phyloP scores from a whole-genome alignment of 2,888 invertebrate genomes.

The Hylaea fasciaria region DNA sequence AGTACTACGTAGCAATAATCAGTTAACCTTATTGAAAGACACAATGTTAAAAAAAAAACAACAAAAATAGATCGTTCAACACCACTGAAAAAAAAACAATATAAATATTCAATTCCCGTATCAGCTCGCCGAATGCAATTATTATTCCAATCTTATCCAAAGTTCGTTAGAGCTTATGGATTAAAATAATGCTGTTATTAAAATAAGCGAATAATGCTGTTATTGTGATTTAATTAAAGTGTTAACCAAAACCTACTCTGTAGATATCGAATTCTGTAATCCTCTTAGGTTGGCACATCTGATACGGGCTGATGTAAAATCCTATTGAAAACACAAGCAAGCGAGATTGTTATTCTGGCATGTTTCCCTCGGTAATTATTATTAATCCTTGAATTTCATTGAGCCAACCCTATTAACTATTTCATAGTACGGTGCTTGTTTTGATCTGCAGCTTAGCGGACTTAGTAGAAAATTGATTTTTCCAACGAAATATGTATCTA shows the following conservation, averaged over 20 bases:
- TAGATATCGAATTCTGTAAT: conserved; percentile 15
- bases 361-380: conserved; percentile 13
- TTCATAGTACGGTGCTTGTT: neutral
- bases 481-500: too few relatives aligned
- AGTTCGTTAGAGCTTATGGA: too few relatives aligned
- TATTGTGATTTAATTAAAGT: conserved; percentile 28
- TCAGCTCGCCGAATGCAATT: too few relatives aligned
- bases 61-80: too few relatives aligned
- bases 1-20: too few relatives aligned
- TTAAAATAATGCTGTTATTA: neutral
- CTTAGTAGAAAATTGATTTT: too few relatives aligned
- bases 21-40: too few relatives aligned
- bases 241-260: conserved; percentile 17
- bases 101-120: too few relatives aligned
- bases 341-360: neutral
- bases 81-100: too few relatives aligned
- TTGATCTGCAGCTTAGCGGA: neutral
- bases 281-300: conserved; percentile 8
- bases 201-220: neutral
- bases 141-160: too few relatives aligned
- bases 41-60: too few relatives aligned
- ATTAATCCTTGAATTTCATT: conserved; percentile 10
- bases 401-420: neutral
- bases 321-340: conserved; percentile 10
- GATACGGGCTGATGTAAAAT: conserved; percentile 14